Conservation (phyloP, 2,113 vertebrate genomes). For the Aythya baeri region DNA sequence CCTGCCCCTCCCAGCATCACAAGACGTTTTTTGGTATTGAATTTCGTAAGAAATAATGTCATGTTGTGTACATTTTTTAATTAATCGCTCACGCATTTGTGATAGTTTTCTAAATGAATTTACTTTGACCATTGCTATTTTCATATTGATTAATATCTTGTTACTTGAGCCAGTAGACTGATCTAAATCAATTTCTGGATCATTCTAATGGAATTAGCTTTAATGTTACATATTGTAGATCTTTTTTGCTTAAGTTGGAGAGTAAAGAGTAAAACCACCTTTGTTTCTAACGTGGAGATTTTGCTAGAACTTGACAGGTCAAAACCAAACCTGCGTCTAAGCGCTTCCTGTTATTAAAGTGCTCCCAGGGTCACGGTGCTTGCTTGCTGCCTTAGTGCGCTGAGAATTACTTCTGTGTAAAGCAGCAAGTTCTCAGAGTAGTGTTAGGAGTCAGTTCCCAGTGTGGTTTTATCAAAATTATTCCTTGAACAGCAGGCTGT, state of each 20-base stretch:
- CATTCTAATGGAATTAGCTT: not conserved
- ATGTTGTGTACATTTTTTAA: not conserved
- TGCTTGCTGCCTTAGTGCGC: not conserved
- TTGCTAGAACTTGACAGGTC: not conserved
- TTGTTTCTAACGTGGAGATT: not conserved
- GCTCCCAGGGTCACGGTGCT: not conserved
- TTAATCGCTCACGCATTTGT: not conserved
- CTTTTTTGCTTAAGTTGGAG: not conserved
- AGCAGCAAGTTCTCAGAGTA: not conserved
- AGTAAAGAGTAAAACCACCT: not conserved
- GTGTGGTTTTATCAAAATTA: not conserved
- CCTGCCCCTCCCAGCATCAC: not conserved
- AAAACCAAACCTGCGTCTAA: not conserved
- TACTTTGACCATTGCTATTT: not conserved
- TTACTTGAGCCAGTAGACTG: not conserved
- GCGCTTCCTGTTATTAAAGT: not conserved
- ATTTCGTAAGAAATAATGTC: not conserved
- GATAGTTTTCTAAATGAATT: not conserved
- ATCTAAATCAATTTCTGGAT: not conserved
- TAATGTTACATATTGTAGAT: not conserved
- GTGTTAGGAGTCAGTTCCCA: slow-evolving; percentile 29
- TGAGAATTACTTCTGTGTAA: not conserved
- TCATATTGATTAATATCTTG: not conserved
- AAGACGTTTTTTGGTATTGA: not conserved
- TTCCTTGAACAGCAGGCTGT: not conserved